A percentile compares a stretch with the other conserved stretches of the same genome.
Evolutionary conservation across 2,797 vertebrate species (phyloP).

Genomic region (Anabacerthia variegaticeps): DNA sequence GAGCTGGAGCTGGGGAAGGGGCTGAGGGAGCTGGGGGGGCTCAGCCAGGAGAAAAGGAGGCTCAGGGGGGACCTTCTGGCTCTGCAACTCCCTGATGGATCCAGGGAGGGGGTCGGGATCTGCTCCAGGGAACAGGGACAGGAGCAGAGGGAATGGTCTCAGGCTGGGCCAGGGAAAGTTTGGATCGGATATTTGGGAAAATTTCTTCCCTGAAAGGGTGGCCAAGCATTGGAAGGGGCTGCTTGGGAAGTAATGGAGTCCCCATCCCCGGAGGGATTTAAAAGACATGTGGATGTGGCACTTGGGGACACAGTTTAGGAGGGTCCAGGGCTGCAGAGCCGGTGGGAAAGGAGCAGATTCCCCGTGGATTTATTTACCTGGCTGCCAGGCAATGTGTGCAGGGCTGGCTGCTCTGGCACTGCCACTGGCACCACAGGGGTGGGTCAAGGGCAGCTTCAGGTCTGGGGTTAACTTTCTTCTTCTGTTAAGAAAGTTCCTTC

Average conservation of each 20-base stretch:
- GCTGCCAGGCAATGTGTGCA: not conserved
- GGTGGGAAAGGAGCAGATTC: not conserved
- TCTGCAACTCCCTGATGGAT: not conserved
- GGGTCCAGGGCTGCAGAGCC: not conserved
- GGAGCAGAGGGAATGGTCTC: rapidly evolving
- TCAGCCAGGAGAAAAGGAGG: not conserved
- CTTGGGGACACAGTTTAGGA: rapidly evolving
- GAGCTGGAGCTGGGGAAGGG: rapidly evolving
- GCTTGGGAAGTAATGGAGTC: too few relatives aligned
- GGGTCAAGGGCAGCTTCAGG: not conserved
- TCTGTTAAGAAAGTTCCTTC: not conserved
- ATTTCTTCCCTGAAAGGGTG: not conserved
- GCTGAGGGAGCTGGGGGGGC: not conserved
- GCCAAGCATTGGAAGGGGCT: not conserved
- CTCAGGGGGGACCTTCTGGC: not conserved
- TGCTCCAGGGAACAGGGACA: not conserved
- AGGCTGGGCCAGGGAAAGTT: rapidly evolving
- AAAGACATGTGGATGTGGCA: not conserved
- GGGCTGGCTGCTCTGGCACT: not conserved
- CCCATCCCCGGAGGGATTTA: not conserved
- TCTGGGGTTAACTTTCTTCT: not conserved
- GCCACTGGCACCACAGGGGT: not conserved
- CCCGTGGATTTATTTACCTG: not conserved
- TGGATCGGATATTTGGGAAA: not conserved
- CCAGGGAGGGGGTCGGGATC: rapidly evolving